These are phyloP conservation scores for Thecophora atra DNA, from an alignment of 2,888 invertebrate species.

Conservation along the genomic window DNA sequence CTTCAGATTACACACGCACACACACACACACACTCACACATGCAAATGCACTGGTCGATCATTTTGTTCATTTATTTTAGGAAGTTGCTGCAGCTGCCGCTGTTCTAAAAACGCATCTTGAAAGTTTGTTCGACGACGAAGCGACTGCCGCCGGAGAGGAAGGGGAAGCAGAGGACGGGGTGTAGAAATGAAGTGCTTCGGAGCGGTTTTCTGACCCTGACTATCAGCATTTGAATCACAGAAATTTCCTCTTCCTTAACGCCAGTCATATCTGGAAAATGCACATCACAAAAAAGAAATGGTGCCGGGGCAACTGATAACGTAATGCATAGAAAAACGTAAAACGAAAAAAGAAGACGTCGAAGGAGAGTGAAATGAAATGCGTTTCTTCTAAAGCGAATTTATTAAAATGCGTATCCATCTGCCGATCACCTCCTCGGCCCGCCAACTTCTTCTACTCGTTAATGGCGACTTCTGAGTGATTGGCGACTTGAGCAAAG, in stretches of 20 bases:
- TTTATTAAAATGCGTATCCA: too few relatives aligned
- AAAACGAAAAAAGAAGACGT: background rate
- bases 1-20: constrained; percentile 8
- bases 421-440: too few relatives aligned
- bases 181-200: background rate
- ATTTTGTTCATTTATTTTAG: constrained; percentile 7
- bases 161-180: background rate
- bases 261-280: constrained; percentile 3
- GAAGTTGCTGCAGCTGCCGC: too few relatives aligned
- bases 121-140: background rate
- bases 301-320: background rate
- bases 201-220: constrained; percentile 59
- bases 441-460: too few relatives aligned
- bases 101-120: constrained; percentile 5
- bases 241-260: constrained; percentile 3
- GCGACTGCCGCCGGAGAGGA: background rate
- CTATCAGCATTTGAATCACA: constrained; percentile 30
- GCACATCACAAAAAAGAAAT: background rate
- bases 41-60: too few relatives aligned
- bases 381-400: too few relatives aligned
- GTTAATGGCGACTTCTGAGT: too few relatives aligned
- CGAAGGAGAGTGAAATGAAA: background rate
- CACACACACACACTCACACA: too few relatives aligned
- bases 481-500: too few relatives aligned
- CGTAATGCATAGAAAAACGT: background rate